Conservation (phyloP, 2,888 invertebrate species). For the Geotrupes spiniger region DNA sequence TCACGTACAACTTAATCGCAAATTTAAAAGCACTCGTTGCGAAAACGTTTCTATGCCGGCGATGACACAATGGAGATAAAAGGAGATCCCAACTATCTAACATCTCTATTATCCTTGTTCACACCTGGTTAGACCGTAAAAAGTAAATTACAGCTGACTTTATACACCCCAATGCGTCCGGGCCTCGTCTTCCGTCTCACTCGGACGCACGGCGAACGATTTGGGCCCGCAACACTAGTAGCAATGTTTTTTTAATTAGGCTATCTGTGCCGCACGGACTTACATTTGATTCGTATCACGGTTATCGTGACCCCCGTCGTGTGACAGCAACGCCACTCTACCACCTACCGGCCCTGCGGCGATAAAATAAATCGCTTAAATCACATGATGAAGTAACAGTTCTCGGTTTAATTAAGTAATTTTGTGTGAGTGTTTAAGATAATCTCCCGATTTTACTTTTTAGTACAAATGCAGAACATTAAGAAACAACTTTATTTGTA, state of each 20-base stretch:
- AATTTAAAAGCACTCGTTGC: too few relatives aligned
- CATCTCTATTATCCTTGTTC: slow-evolving; percentile 22
- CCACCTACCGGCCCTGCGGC: not conserved
- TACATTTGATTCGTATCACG: not conserved
- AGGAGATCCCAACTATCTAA: slow-evolving; percentile 18
- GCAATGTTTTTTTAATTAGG: slow-evolving; percentile 1
- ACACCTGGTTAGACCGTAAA: slow-evolving; percentile 21
- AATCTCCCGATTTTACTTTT: too few relatives aligned
- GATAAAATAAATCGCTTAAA: too few relatives aligned
- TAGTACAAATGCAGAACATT: too few relatives aligned
- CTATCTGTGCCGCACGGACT: slow-evolving; percentile 1
- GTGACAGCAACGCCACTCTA: slow-evolving; percentile 1
- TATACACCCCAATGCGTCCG: slow-evolving; percentile 8
- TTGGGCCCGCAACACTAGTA: not conserved
- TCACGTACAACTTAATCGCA: too few relatives aligned
- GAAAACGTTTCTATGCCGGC: not conserved
- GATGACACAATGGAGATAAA: slow-evolving; percentile 24
- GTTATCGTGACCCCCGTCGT: not conserved
- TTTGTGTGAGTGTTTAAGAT: too few relatives aligned
- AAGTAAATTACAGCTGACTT: slow-evolving; percentile 24
- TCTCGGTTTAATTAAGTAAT: too few relatives aligned
- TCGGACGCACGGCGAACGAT: not conserved
- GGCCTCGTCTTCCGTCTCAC: not conserved
- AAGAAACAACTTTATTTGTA: too few relatives aligned
- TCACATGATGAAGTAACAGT: too few relatives aligned